Evolutionary conservation across 2,797 vertebrate genomes (phyloP).

Genomic region (Sebastes wilsoni): DNA sequence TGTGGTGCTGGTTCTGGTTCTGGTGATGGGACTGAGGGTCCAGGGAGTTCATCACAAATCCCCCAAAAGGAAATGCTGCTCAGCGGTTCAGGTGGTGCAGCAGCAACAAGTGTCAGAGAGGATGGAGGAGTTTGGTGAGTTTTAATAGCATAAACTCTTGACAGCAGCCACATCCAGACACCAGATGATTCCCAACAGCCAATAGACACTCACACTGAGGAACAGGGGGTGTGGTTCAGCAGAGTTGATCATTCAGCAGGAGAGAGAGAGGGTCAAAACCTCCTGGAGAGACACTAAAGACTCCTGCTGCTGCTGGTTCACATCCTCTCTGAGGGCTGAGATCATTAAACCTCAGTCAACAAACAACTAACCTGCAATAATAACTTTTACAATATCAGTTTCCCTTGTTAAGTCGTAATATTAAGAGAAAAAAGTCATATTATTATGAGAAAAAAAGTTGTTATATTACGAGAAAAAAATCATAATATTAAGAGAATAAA

Average conservation of each 20-base stretch:
- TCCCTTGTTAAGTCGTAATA: neutral
- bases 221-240: slow-evolving; percentile 64
- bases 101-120: slow-evolving; percentile 72
- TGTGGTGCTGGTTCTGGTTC: slow-evolving; percentile 55
- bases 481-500: no score
- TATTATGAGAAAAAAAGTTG: no score
- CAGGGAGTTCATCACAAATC: slow-evolving; percentile 85
- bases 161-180: slow-evolving; percentile 45
- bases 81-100: slow-evolving; percentile 41
- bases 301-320: slow-evolving; percentile 18
- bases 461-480: no score
- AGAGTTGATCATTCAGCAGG: slow-evolving; percentile 8
- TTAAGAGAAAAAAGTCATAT: no score
- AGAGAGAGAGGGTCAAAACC: slow-evolving; percentile 14
- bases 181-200: slow-evolving; percentile 47
- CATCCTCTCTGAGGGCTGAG: neutral
- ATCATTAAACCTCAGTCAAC: slow-evolving; percentile 1
- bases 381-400: neutral
- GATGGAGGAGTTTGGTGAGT: slow-evolving; percentile 45
- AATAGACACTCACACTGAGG: slow-evolving; percentile 45
- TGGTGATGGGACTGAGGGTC: slow-evolving; percentile 81
- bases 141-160: slow-evolving; percentile 58
- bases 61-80: slow-evolving; percentile 37
- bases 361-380: neutral
- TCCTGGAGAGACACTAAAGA: slow-evolving; percentile 8